These are phyloP conservation scores for Neodiprion lecontei DNA, from an alignment of 1,140 invertebrate species.

Conservation along the genomic window DNA sequence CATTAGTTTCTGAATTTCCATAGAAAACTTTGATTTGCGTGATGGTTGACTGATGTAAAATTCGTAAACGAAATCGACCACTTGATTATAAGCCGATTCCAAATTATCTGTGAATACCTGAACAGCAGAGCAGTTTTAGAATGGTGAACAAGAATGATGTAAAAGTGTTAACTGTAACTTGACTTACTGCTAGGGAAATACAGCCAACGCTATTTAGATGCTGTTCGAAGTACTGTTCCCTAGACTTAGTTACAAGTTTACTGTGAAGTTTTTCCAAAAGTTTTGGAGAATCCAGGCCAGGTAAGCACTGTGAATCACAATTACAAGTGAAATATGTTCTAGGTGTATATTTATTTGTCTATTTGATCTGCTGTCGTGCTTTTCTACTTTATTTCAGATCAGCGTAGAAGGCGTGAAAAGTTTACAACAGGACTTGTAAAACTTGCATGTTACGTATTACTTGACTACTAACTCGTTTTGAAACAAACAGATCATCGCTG, in stretches of 20 bases:
- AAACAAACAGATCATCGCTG: constrained; percentile 31
- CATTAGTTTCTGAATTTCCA: constrained; percentile 36
- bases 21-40: constrained; percentile 22
- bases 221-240: constrained; percentile 39
- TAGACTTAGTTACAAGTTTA: constrained; percentile 37
- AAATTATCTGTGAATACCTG: constrained; percentile 40
- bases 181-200: constrained; percentile 38
- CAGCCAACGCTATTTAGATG: constrained; percentile 44
- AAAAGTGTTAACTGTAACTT: neutral
- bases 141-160: neutral
- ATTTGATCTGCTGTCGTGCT: too few species aligned
- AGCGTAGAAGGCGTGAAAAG: too few species aligned
- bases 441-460: too few species aligned
- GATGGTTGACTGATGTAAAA: constrained; percentile 22
- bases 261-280: constrained; percentile 36
- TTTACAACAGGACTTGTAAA: too few species aligned
- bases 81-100: constrained; percentile 25
- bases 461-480: neutral
- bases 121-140: constrained; percentile 24
- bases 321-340: neutral
- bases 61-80: constrained; percentile 36
- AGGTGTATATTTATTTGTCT: too few species aligned
- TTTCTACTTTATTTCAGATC: too few species aligned
- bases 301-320: neutral
- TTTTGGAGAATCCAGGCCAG: constrained; percentile 17